Percentiles rank a stretch among this genome's conserved stretches.
Conservation (phyloP, 2,888 invertebrate species). For the Endotricha flammealis region DNA sequence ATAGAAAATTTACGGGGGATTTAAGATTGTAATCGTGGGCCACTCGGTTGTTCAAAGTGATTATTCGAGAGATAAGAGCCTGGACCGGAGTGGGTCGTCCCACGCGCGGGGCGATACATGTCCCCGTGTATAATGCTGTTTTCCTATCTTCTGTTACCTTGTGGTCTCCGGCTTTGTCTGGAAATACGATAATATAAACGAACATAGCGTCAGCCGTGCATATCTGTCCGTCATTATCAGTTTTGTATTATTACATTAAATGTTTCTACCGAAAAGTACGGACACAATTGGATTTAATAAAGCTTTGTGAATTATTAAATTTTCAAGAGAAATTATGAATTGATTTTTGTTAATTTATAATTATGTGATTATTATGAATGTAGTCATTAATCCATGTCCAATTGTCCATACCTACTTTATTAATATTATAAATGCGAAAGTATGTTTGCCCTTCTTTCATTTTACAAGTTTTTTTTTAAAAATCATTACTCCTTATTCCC, state of each 20-base stretch:
- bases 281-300: neutral
- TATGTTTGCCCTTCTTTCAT: too few relatives aligned
- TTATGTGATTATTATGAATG: too few relatives aligned
- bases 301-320: too few relatives aligned
- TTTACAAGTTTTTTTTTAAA: too few relatives aligned
- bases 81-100: conserved; percentile 57
- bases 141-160: conserved; percentile 29
- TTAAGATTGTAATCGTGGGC: conserved; percentile 70
- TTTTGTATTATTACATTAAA: conserved; percentile 6
- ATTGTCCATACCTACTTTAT: too few relatives aligned
- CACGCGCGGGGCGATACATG: conserved; percentile 45
- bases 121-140: conserved; percentile 29
- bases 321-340: too few relatives aligned
- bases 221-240: conserved; percentile 11
- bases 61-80: conserved; percentile 67
- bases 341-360: too few relatives aligned
- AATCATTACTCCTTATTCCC: too few relatives aligned
- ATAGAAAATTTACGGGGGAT: conserved; percentile 74
- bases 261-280: neutral
- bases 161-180: conserved; percentile 27
- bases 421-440: too few relatives aligned
- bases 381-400: too few relatives aligned
- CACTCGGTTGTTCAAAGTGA: conserved; percentile 75
- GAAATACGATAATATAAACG: conserved; percentile 6
- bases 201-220: conserved; percentile 6